Base-by-base conservation (phyloP, 2,888 invertebrate species). In the Agrypnus murinus region DNA sequence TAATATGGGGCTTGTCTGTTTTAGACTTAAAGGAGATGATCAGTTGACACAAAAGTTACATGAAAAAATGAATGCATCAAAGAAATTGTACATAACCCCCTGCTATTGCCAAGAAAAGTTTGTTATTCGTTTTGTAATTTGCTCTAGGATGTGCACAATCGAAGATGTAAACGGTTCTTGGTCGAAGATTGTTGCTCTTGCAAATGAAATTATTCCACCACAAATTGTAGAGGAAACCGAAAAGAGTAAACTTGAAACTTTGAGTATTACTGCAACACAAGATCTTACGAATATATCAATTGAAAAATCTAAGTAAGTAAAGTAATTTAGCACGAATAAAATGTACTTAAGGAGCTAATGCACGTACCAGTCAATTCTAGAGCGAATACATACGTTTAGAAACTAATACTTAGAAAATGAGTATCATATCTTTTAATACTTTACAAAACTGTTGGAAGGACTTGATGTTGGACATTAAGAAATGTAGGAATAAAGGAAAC, bases 1-100 rank as follows among this genome's bases (percentile, higher is more conserved):
- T 79, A 96, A 96, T 5, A 91, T 99, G 90, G 99, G 98, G 0
- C 89, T 99, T n/a, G 98, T 98, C 36, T 99, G 99, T 87, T 99
- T 99, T 87, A 89, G 97, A 77, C 85, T 99, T 10, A 98, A 97
- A 88, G 94, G 92, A 7, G 86, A 89, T 0, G 97, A 98, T 83
- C 94, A 94, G 73, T 78, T 90, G 2, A 98, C 95, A 80, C 96
- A 98, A 83, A 87, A 88, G 2, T 86, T 98, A 0, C 85, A 97
- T 72, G 93, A 95, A 81, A 90, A 90, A 65, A 93, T 98, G 69
- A 98, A 98, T 83, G 95, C 93, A 0, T 91, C 95, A 63, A 96
- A 97, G 3, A 92, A 94, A 77, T 96, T 99, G 74, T 97, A 98
- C 83, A 88, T 98, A 81, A 96, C 97, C 15, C 97, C 98, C 0